A percentile compares a stretch with the other conserved stretches of the same genome.
phyloP scores from a whole-genome alignment of 2,113 vertebrate genomes.

The Vidua macroura region DNA sequence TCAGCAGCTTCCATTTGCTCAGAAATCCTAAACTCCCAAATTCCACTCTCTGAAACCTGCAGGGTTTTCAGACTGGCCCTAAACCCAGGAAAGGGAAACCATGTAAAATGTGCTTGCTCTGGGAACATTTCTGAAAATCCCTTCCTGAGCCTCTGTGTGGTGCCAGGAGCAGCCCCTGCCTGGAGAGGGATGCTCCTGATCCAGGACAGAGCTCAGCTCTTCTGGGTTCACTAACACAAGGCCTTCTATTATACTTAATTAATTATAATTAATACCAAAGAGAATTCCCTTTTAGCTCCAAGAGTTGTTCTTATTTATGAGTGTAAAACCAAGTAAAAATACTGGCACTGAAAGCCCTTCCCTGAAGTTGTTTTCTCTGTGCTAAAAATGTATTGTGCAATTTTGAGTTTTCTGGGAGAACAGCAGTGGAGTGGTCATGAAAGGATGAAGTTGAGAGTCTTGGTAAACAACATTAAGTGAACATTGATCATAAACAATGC shows the following conservation, averaged over 20 bases:
- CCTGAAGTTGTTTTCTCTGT: not conserved
- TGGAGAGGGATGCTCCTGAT: not conserved
- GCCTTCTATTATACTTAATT: not conserved
- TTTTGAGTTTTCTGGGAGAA: not conserved
- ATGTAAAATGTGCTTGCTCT: not conserved
- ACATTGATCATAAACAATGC: not conserved
- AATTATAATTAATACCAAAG: not conserved
- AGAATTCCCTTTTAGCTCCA: not conserved
- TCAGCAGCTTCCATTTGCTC: not conserved
- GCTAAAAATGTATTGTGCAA: not conserved
- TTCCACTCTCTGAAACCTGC: not conserved
- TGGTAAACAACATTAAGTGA: not conserved
- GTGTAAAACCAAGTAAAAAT: not conserved
- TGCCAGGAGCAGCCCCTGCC: not conserved
- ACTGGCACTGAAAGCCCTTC: not conserved
- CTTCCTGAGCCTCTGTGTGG: not conserved
- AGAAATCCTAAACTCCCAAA: not conserved
- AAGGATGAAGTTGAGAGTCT: not conserved
- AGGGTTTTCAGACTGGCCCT: not conserved
- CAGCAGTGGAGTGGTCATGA: not conserved
- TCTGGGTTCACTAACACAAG: not conserved
- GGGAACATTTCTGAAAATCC: not conserved
- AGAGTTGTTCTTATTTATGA: not conserved
- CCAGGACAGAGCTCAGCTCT: not conserved
- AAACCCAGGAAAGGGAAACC: not conserved